Evolutionary conservation across 2,797 vertebrate genomes (phyloP).

Genomic region (Trichosurus vulpecula): DNA sequence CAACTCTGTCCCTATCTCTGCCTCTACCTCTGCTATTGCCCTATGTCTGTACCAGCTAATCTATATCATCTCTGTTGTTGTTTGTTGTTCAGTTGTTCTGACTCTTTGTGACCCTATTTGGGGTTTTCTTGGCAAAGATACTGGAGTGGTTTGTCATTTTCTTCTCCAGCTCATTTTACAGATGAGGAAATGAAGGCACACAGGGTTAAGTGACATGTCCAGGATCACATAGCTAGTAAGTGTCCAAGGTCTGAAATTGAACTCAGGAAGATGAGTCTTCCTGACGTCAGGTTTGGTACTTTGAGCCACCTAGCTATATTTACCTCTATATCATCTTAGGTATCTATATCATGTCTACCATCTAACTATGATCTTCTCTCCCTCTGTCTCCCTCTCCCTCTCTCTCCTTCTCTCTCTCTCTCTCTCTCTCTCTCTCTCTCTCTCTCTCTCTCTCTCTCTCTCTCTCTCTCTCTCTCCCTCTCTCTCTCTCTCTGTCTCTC

Average conservation of each 20-base stretch:
- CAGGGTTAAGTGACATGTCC: neutral
- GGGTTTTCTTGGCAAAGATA: neutral
- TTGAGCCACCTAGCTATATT: neutral
- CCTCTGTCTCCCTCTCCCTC: no score
- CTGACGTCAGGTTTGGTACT: neutral
- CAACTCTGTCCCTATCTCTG: no score
- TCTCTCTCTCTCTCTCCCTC: neutral
- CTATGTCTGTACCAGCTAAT: neutral
- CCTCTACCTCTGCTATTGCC: no score
- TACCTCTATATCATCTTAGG: neutral
- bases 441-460: neutral
- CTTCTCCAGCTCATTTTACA: neutral
- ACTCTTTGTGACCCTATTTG: neutral
- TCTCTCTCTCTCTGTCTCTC: rapidly evolving
- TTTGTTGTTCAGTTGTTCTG: neutral
- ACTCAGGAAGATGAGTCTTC: neutral
- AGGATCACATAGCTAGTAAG: neutral
- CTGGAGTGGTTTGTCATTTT: neutral
- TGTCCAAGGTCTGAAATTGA: neutral
- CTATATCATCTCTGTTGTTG: neutral
- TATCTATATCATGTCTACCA: neutral
- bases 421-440: no score
- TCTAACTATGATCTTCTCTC: neutral
- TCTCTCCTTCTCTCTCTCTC: no score
- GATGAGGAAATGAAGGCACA: neutral